Evolutionary conservation across 1,140 invertebrate genomes (phyloP).

Genomic region (Ceratosolen solmsi): DNA sequence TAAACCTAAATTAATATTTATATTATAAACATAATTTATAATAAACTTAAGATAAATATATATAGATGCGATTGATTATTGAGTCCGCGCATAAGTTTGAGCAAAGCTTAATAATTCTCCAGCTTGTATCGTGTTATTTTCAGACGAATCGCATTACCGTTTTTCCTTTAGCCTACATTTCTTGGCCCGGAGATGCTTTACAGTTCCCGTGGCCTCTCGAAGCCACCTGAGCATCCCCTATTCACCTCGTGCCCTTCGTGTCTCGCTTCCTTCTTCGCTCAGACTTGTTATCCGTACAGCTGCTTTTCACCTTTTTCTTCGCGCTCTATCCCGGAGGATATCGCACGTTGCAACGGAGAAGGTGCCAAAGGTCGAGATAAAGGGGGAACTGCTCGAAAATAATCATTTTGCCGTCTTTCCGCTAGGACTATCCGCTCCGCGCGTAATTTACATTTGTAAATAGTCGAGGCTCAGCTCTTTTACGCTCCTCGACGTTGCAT

Average conservation of each 20-base stretch:
- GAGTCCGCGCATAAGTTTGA: not conserved
- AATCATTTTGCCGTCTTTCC: not conserved
- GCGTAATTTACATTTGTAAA: constrained; percentile 9
- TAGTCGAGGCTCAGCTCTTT: not conserved
- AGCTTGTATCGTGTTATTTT: not conserved
- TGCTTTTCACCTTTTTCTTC: not conserved
- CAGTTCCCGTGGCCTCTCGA: not conserved
- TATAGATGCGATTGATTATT: too few relatives aligned
- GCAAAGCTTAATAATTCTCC: not conserved
- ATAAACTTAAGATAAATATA: too few relatives aligned
- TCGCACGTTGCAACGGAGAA: not conserved
- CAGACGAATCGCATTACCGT: not conserved
- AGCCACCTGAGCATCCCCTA: not conserved
- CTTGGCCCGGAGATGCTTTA: not conserved
- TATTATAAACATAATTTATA: too few relatives aligned
- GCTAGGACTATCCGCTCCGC: not conserved
- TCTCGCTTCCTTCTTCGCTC: not conserved
- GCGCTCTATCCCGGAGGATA: not conserved
- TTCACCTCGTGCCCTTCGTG: not conserved
- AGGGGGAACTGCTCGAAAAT: not conserved
- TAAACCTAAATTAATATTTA: too few relatives aligned
- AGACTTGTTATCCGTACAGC: not conserved
- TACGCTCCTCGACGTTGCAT: not conserved
- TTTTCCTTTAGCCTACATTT: constrained; percentile 9
- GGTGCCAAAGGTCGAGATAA: not conserved